phyloP scores from a whole-genome alignment of 2,888 invertebrate genomes.

The Lamellibrachia satsuma region DNA sequence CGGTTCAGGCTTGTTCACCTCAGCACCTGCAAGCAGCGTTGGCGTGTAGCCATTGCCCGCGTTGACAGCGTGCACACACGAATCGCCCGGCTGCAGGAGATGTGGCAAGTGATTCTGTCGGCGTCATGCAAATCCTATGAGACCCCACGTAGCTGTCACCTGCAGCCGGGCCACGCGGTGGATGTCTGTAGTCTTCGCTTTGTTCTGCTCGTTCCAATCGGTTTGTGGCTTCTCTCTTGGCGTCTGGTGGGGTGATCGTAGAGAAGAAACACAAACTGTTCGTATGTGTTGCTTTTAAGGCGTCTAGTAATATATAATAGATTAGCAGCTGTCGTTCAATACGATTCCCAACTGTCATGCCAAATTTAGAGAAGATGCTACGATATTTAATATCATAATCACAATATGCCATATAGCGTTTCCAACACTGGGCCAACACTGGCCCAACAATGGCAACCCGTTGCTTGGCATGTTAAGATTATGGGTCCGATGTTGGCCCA shows the following conservation, averaged over 20 bases:
- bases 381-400: too few species aligned
- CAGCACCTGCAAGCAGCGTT: neutral
- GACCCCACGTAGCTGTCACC: neutral
- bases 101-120: neutral
- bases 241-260: neutral
- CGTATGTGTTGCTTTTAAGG: neutral
- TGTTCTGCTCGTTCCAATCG: neutral
- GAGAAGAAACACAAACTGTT: neutral
- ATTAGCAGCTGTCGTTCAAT: too few species aligned
- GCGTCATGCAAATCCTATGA: neutral
- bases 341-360: too few species aligned
- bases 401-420: too few species aligned
- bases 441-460: too few species aligned
- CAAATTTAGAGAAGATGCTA: too few species aligned
- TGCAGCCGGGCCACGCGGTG: neutral
- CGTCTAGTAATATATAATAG: too few species aligned
- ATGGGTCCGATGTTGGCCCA: too few species aligned
- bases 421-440: too few species aligned
- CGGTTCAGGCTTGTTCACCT: neutral
- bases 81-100: neutral
- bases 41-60: neutral
- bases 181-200: neutral
- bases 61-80: neutral
- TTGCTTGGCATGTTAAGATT: too few species aligned
- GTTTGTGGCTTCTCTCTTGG: neutral